Evolutionary conservation across 2,888 invertebrate genomes (phyloP), one percentile per base, ranked within the genome.

Genomic region (Melieria crassipennis): DNA sequence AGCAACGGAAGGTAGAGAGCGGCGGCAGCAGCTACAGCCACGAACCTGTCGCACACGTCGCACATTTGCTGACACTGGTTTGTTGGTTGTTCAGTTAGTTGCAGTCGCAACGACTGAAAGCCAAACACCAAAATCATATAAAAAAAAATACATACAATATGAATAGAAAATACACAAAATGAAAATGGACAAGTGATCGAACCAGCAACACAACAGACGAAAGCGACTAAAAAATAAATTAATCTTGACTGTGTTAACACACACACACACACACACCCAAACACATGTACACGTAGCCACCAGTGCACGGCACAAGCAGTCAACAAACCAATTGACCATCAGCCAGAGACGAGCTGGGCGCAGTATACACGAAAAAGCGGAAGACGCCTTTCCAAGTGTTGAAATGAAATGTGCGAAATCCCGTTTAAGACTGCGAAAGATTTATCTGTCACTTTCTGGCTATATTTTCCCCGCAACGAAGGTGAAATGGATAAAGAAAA

Each of bases 131-230:
- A 30, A 30, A 30, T 30, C 42, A 63, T 42, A 56, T 30, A 66
- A 62, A 69, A 50, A 50, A 50, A 70, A 64, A 69, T 47, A 68
- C 58, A n/a, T 52, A 50, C 13, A 45, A 11, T 4, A 42, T 45
- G 30, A 61, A 61, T 61, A 61, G 61, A 61, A 61, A 58, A 58
- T 30, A n/a, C n/a, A 16, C 45, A 13, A 55, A 43, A 69, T 52
- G 62, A 55, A 55, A 55, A 60, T 50, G 60, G 30, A 52, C 57
- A 65, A 69, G 55, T 61, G 61, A 69, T 69, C 68, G 52, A 55
- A 43, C 61, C 7, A 61, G 43, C 42, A 42, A 43, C 16, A 61
- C 43, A 63, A 30, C 7, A 30, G 30, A 30, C 30, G 30, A 30
- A 30, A 30, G 30, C 30, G 30, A 30, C 30, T 30, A 30, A 30